Evolutionary conservation across 2,113 vertebrate species (phyloP), one percentile per base, ranked within the genome.

Genomic region (Mormoops blainvillei): DNA sequence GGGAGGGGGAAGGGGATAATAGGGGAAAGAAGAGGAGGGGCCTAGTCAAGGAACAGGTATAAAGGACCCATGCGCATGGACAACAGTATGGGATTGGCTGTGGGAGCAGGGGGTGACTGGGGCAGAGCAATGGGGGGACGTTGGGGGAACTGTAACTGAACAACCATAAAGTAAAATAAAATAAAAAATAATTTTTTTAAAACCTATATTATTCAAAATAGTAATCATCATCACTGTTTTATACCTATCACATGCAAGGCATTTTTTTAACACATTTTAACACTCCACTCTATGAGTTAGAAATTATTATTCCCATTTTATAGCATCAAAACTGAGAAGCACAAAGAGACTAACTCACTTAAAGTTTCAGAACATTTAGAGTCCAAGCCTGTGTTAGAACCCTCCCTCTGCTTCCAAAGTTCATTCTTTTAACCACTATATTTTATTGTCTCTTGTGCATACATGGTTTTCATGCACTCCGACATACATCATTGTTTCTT

Each of bases 241-340:
- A 15, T 87, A 33, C 33, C 48, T 77, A 38, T 31, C 38, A 67
- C 7, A 33, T n/a, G 5, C 19, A 84, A 86, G 7, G 7, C 36
- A 81, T 43, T 84, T 87, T 76, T 87, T 45, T 58, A 90, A 41
- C 7, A 83, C 48, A 63, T 12, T n/a, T n/a, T 78, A 24, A 50
- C 78, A 78, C 14, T 68, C 45, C 3, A 65, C 16, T 9, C 16
- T 65, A 41, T 38, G 20, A 52, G 24, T 87, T 80, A 61, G 48
- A 92, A 92, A 88, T 58, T 71, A 87, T 80, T 92, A 76, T 87
- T 91, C 18, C 22, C 33, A 56, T 77, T 80, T 89, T 67, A 87
- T 2, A 80, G 50, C 15, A 91, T 16, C 8, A 95, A 71, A 96
- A 65, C 8, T 77, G 58, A 95, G 50, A 94, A 5, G 5, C 33